Conservation (phyloP, 2,888 invertebrate genomes). For the Cactoblastis cactorum region DNA sequence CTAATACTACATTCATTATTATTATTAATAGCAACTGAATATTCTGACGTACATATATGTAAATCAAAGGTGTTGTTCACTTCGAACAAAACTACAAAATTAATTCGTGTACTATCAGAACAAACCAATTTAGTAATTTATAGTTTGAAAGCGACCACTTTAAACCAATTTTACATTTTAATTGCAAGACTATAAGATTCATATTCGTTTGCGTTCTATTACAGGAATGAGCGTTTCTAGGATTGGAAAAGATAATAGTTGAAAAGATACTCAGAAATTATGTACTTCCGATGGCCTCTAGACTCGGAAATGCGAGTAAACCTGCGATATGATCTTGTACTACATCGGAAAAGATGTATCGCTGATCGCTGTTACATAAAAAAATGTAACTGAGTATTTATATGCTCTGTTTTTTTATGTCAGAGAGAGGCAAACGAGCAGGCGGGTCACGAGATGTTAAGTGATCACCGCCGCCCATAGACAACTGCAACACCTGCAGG, state of each 20-base stretch:
- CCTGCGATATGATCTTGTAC: constrained; percentile 15
- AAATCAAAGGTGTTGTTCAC: too few species aligned
- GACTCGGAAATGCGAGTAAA: constrained; percentile 49
- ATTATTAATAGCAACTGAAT: too few species aligned
- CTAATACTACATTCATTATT: too few species aligned
- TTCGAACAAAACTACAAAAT: not conserved
- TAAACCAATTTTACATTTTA: not conserved
- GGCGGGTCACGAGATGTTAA: too few species aligned
- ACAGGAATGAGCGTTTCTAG: constrained; percentile 61
- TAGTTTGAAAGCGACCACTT: constrained; percentile 17
- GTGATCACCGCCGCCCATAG: too few species aligned
- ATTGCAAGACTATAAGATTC: constrained; percentile 12
- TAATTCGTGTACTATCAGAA: constrained; percentile 29
- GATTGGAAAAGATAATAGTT: constrained; percentile 71
- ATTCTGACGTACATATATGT: too few species aligned
- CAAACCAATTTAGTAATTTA: constrained; percentile 40
- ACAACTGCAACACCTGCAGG: too few species aligned
- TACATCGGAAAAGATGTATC: not conserved
- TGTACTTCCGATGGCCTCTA: constrained; percentile 66
- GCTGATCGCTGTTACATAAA: too few species aligned
- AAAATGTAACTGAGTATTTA: too few species aligned
- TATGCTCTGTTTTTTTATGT: too few species aligned
- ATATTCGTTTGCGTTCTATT: constrained; percentile 21
- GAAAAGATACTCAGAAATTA: constrained; percentile 63
- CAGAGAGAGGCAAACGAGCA: too few species aligned